Conservation (phyloP, 2,797 vertebrate species). For the Enteromius treurensis region DNA sequence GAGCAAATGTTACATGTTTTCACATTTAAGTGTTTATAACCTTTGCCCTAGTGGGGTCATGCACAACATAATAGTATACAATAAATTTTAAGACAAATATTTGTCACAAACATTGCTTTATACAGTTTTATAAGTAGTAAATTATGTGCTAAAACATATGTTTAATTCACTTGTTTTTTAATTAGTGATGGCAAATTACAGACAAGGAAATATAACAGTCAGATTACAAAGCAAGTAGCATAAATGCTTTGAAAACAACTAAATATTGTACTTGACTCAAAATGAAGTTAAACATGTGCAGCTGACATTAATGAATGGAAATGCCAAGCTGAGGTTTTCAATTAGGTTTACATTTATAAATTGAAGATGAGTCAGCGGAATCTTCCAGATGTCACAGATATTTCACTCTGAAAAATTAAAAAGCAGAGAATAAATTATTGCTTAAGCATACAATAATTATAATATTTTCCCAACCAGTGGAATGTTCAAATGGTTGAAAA, state of each 20-base stretch:
- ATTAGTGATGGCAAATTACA: constrained; percentile 5
- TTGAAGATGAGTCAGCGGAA: not conserved
- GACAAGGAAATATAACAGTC: not conserved
- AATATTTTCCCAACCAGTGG: not conserved
- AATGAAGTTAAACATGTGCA: not conserved
- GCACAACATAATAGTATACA: not conserved
- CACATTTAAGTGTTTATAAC: constrained; percentile 30
- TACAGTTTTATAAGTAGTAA: not conserved
- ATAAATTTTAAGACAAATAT: not conserved
- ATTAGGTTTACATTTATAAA: not conserved
- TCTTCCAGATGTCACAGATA: constrained; percentile 3
- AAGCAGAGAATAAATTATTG: not conserved
- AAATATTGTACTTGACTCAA: constrained; percentile 8
- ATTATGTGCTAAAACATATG: not conserved
- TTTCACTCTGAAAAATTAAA: constrained; percentile 38
- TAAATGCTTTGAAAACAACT: not conserved
- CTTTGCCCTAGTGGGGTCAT: constrained; percentile 14
- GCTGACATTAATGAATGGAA: not conserved
- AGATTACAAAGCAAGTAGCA: not conserved
- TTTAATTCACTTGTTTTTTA: not conserved
- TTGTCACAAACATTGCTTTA: not conserved
- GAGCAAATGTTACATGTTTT: constrained; percentile 44
- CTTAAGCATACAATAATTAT: not conserved
- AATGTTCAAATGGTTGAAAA: not conserved
- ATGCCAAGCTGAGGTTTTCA: not conserved